These are phyloP conservation scores for Eulithis testata DNA, from an alignment of 2,888 invertebrate genomes.

Conservation along the genomic window DNA sequence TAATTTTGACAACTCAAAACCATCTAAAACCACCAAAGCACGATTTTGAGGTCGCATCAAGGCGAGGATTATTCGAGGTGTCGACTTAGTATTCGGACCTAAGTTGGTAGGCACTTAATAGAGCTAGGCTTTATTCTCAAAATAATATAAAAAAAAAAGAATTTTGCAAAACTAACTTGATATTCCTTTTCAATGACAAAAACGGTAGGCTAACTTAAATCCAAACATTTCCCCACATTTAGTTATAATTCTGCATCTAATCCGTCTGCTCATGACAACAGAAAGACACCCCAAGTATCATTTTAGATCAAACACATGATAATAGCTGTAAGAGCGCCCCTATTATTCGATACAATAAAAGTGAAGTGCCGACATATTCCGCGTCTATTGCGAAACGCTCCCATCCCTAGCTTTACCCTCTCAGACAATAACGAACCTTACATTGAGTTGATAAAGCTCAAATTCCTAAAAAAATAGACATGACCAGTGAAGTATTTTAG, in stretches of 20 bases:
- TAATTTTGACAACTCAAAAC: no score
- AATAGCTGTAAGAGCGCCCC: slow-evolving; percentile 83
- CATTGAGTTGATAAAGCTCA: slow-evolving; percentile 36
- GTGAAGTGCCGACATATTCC: slow-evolving; percentile 84
- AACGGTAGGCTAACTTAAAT: no score
- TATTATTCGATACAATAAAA: slow-evolving; percentile 85
- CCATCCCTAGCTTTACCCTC: slow-evolving; percentile 51
- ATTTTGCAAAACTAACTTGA: no score
- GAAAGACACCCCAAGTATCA: slow-evolving; percentile 75
- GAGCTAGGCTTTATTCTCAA: no score
- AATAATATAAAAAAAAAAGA: no score
- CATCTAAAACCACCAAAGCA: no score
- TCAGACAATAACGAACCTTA: slow-evolving; percentile 46
- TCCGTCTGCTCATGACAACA: slow-evolving; percentile 49
- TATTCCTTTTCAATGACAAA: no score
- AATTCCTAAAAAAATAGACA: slow-evolving; percentile 36
- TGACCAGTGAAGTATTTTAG: slow-evolving; percentile 64
- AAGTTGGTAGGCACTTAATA: no score
- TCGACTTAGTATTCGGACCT: no score
- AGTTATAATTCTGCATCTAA: slow-evolving; percentile 37
- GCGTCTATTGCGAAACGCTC: slow-evolving; percentile 75
- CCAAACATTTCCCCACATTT: slow-evolving; percentile 30
- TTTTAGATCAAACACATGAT: slow-evolving; percentile 85
- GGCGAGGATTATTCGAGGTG: no score
- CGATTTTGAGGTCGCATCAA: no score